phyloP scores from a whole-genome alignment of 2,113 vertebrate species.

The Microtus ochrogaster region DNA sequence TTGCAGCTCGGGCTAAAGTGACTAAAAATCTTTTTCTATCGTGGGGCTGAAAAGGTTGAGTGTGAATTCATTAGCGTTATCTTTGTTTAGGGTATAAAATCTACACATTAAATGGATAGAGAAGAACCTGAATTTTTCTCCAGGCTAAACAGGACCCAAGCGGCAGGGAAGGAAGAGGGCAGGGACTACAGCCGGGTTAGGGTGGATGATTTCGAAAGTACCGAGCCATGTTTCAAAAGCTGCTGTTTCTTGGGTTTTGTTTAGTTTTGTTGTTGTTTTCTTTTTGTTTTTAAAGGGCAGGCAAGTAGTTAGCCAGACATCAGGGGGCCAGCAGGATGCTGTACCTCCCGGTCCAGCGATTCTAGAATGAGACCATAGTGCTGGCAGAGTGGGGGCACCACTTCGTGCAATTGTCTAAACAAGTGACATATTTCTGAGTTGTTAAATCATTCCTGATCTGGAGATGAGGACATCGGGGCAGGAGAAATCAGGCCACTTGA shows the following conservation, averaged over 20 bases:
- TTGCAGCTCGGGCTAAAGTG: slow-evolving; percentile 85
- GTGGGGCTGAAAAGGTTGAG: slow-evolving; percentile 88
- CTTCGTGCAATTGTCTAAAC: accelerated
- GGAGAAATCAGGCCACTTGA: background rate
- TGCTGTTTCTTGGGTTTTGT: accelerated
- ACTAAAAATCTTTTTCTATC: slow-evolving; percentile 90
- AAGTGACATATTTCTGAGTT: background rate
- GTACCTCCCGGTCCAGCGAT: background rate
- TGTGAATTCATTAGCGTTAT: slow-evolving; percentile 88
- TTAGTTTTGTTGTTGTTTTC: no score
- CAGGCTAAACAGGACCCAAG: slow-evolving; percentile 1
- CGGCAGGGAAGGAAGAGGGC: background rate
- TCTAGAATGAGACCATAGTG: background rate
- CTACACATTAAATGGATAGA: slow-evolving; percentile 67
- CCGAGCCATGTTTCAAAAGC: background rate
- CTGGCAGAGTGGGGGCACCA: no score
- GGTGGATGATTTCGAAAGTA: background rate
- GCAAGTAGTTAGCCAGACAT: background rate
- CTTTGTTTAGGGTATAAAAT: slow-evolving; percentile 84
- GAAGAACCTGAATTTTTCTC: background rate
- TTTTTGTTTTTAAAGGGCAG: background rate
- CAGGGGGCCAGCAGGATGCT: background rate
- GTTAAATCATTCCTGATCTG: accelerated
- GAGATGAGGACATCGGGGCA: background rate
- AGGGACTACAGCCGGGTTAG: background rate